Conservation (phyloP, 2,888 invertebrate species). For the Tiliacea aurago region DNA sequence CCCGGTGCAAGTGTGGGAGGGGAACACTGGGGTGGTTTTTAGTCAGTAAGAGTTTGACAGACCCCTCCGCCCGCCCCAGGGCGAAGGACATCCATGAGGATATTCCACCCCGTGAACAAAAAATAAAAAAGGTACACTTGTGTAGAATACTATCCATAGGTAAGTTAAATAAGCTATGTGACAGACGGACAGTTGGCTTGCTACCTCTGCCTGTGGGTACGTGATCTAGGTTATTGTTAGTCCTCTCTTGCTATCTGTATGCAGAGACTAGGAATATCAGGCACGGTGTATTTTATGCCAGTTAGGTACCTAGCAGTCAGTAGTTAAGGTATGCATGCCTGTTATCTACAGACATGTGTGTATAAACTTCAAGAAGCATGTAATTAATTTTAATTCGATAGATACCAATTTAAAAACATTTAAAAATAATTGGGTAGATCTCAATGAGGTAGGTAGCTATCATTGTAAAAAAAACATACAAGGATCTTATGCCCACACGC, state of each 20-base stretch:
- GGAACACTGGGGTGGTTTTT: no score
- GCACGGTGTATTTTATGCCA: no score
- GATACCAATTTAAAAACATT: conserved; percentile 46
- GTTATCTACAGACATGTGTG: conserved; percentile 48
- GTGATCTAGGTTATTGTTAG: no score
- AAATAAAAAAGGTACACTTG: no score
- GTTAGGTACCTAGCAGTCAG: no score
- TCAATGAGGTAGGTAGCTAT: conserved; percentile 31
- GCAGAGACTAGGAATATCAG: no score
- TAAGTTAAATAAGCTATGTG: background rate
- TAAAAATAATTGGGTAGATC: conserved; percentile 46
- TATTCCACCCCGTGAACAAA: no score
- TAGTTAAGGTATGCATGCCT: background rate
- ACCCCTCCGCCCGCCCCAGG: no score
- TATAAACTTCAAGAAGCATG: conserved; percentile 33
- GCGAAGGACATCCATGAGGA: no score
- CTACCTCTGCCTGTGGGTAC: background rate
- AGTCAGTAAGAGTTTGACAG: no score
- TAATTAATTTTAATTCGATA: conserved; percentile 49
- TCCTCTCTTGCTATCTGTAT: no score
- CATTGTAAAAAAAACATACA: conserved; percentile 28
- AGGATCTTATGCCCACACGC: conserved; percentile 53
- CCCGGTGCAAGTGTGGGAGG: no score
- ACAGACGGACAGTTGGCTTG: background rate
- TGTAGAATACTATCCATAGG: background rate